A percentile compares a stretch with the other conserved stretches of the same genome.
Conservation (phyloP, 2,888 invertebrate species). For the Drosophila borealis region DNA sequence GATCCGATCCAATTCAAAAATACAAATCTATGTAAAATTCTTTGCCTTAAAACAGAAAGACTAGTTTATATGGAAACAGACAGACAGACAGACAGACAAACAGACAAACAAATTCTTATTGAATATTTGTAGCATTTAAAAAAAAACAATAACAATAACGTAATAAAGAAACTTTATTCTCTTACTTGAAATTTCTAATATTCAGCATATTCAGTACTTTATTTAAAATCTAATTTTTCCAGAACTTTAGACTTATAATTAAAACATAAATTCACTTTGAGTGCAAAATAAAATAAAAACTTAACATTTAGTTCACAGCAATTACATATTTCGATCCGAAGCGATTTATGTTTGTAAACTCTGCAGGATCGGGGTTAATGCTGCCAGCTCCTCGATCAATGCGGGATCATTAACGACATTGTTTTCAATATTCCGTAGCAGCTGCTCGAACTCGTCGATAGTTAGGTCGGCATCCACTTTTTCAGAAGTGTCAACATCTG, state of each 20-base stretch:
- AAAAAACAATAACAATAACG: too few species aligned
- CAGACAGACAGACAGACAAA: too few species aligned
- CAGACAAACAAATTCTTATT: too few species aligned
- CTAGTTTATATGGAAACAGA: too few species aligned
- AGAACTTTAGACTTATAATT: not conserved
- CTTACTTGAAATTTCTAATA: too few species aligned
- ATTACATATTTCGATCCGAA: not conserved
- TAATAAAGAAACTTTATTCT: too few species aligned
- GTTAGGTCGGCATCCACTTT: conserved; percentile 2
- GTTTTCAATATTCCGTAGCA: conserved; percentile 34
- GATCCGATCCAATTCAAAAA: too few species aligned
- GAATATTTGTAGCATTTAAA: too few species aligned
- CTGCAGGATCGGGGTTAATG: conserved; percentile 22
- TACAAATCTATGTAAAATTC: too few species aligned
- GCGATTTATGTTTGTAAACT: conserved; percentile 1
- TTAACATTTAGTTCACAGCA: not conserved
- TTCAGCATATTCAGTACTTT: too few species aligned
- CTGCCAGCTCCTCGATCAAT: conserved; percentile 23
- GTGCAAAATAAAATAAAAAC: not conserved
- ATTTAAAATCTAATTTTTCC: too few species aligned
- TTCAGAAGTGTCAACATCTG: not conserved
- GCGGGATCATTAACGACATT: conserved; percentile 10
- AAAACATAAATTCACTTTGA: not conserved
- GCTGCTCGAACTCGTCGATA: conserved; percentile 13
- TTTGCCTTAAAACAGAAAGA: too few species aligned